Evolutionary conservation across 2,888 invertebrate species (phyloP).

Genomic region (Sceliomorpha sp.): DNA sequence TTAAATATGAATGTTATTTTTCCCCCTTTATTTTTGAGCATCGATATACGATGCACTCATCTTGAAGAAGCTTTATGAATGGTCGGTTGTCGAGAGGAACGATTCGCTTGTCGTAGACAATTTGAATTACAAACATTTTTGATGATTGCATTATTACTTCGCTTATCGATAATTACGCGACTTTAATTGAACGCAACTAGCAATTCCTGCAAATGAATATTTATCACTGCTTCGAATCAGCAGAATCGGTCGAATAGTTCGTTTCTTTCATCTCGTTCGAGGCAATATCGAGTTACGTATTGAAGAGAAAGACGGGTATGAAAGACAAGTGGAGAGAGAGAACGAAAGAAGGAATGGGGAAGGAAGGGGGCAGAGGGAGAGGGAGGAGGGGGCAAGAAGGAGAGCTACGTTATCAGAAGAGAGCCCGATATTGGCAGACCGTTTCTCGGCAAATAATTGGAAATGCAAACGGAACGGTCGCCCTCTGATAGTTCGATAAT

Average conservation of each 20-base stretch:
- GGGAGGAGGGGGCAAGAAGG: conserved; percentile 21
- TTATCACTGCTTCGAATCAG: conserved; percentile 20
- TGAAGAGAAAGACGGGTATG: conserved; percentile 48
- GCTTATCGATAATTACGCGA: conserved; percentile 12
- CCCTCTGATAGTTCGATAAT: conserved; percentile 79
- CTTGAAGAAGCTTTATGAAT: too few relatives aligned
- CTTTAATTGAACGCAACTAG: conserved; percentile 35
- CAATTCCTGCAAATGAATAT: conserved; percentile 24
- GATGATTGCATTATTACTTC: conserved; percentile 14
- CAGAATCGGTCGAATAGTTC: conserved; percentile 8
- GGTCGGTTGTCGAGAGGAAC: too few relatives aligned
- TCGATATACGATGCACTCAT: too few relatives aligned
- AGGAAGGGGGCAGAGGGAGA: too few relatives aligned
- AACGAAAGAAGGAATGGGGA: conserved; percentile 38
- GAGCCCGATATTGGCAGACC: conserved; percentile 78
- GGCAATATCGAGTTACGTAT: conserved; percentile 31
- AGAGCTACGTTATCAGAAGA: conserved; percentile 45
- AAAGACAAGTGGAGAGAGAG: conserved; percentile 48
- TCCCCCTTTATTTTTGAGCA: too few relatives aligned
- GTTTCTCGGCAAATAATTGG: conserved; percentile 79
- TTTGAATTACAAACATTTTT: conserved; percentile 4
- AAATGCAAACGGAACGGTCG: conserved; percentile 79
- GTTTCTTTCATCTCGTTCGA: conserved; percentile 4
- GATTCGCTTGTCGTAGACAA: too few relatives aligned
- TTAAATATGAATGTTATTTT: too few relatives aligned